phyloP scores from a whole-genome alignment of 2,797 vertebrate species.

The Zenarchopterus dispar region DNA sequence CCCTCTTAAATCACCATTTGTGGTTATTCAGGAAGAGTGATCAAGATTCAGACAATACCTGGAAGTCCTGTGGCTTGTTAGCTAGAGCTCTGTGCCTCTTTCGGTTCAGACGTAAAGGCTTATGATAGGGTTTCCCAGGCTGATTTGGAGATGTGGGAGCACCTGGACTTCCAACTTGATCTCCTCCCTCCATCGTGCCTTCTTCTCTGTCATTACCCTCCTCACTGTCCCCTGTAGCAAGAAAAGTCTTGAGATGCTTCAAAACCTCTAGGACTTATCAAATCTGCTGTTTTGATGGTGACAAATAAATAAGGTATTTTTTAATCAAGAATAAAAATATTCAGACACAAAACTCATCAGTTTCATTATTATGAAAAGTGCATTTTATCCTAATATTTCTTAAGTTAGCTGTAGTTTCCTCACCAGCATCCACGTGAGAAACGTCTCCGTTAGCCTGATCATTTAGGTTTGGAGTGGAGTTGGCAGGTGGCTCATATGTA shows the following conservation, averaged over 20 bases:
- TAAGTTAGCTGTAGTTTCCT: slow-evolving; percentile 13
- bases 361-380: no score
- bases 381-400: no score
- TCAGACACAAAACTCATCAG: no score
- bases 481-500: slow-evolving; percentile 87
- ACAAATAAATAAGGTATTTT: no score
- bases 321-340: no score
- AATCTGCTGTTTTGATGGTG: no score
- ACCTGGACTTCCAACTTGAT: slow-evolving; percentile 56
- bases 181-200: slow-evolving; percentile 55
- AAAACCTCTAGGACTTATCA: no score
- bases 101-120: slow-evolving; percentile 78
- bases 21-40: slow-evolving; percentile 24
- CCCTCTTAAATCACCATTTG: slow-evolving; percentile 7
- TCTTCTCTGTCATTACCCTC: slow-evolving; percentile 78
- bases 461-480: slow-evolving; percentile 59
- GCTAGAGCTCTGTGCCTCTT: slow-evolving; percentile 85
- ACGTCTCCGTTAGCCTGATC: slow-evolving; percentile 54
- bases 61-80: slow-evolving; percentile 95
- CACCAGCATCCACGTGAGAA: slow-evolving; percentile 63
- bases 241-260: neutral
- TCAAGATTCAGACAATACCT: slow-evolving; percentile 81
- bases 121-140: slow-evolving; percentile 79
- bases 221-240: slow-evolving; percentile 53
- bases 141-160: slow-evolving; percentile 54